Evolutionary conservation across 1,140 invertebrate genomes (phyloP).

Genomic region (Drosophila pseudoobscura): DNA sequence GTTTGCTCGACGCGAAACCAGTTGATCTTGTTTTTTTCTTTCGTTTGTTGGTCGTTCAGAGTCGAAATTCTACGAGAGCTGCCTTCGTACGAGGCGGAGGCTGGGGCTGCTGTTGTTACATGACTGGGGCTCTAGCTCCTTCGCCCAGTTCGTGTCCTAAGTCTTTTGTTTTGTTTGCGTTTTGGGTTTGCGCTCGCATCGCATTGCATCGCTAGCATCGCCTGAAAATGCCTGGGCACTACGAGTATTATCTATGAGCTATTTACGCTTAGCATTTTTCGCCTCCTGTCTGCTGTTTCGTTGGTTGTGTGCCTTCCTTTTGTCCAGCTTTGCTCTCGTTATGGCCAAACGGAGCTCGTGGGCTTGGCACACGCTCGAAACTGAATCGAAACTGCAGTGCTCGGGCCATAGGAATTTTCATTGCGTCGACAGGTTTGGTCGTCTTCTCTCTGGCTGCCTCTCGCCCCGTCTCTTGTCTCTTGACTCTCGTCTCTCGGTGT

Average conservation of each 20-base stretch:
- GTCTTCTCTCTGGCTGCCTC: not conserved
- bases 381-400: slow-evolving; percentile 37
- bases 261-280: slow-evolving; percentile 67
- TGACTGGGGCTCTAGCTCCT: slow-evolving; percentile 68
- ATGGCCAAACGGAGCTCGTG: slow-evolving; percentile 66
- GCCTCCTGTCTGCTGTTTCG: not conserved
- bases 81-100: slow-evolving; percentile 2
- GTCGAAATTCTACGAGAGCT: slow-evolving; percentile 3
- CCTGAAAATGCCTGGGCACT: slow-evolving; percentile 56
- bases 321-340: slow-evolving; percentile 56
- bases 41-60: slow-evolving; percentile 4
- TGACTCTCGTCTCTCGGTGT: not conserved
- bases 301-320: slow-evolving; percentile 14
- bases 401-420: slow-evolving; percentile 47
- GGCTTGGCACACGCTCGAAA: slow-evolving; percentile 71
- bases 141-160: slow-evolving; percentile 75
- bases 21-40: slow-evolving; percentile 77
- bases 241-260: slow-evolving; percentile 78
- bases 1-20: slow-evolving; percentile 50
- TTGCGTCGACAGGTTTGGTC: slow-evolving; percentile 49
- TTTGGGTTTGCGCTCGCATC: too few species aligned
- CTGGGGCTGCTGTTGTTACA: slow-evolving; percentile 46
- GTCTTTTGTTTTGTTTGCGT: slow-evolving; percentile 67
- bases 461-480: slow-evolving; percentile 8
- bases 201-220: slow-evolving; percentile 35